A percentile compares a stretch with the other conserved stretches of the same genome.
Conservation (phyloP, 2,113 vertebrate genomes). For the Psammodynastes pulverulentus region DNA sequence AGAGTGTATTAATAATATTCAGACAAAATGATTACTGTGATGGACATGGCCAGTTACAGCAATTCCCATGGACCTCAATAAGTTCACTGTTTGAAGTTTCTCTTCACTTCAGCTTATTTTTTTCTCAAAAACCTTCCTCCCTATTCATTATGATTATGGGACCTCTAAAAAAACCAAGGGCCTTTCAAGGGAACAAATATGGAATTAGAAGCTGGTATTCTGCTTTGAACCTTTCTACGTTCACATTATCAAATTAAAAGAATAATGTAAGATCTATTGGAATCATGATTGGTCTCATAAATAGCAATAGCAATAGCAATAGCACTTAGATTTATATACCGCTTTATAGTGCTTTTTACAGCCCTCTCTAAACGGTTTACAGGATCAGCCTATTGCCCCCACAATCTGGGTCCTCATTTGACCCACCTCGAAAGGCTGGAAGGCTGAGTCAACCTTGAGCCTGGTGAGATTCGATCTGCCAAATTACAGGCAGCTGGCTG, state of each 20-base stretch:
- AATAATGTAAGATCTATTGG: background rate
- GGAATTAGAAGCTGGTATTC: background rate
- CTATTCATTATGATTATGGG: background rate
- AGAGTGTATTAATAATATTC: background rate
- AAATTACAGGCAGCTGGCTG: no score
- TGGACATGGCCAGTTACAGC: background rate
- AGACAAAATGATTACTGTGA: background rate
- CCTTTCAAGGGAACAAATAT: background rate
- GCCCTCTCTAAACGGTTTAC: no score
- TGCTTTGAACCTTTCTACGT: background rate
- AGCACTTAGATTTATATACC: no score
- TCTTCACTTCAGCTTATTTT: background rate
- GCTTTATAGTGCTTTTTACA: no score
- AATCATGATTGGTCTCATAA: background rate
- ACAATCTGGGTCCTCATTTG: no score
- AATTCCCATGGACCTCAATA: background rate
- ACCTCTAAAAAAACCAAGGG: background rate
- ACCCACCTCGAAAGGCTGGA: no score
- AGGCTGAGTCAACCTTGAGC: no score
- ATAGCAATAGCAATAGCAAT: no score
- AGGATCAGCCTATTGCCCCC: no score
- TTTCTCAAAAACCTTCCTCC: background rate
- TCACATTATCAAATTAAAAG: background rate
- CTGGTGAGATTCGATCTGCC: no score
- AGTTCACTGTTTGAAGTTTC: background rate